Conservation (phyloP, 2,113 vertebrate genomes). For the Indicator indicator region DNA sequence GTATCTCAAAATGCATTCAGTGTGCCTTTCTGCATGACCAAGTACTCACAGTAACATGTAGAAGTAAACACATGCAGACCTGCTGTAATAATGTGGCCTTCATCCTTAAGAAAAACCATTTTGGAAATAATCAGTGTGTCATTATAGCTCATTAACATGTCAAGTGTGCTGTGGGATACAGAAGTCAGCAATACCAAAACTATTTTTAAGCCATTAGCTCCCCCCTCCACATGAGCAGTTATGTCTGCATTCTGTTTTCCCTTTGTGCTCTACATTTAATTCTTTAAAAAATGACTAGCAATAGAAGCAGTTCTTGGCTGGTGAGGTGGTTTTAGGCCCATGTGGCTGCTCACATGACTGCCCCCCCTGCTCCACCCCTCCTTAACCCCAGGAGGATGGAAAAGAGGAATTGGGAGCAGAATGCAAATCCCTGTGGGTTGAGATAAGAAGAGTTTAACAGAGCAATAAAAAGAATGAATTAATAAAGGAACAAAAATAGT, state of each 20-base stretch:
- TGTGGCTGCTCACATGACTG: too few species aligned
- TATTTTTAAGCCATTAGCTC: not conserved
- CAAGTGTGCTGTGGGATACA: not conserved
- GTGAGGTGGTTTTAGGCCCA: too few species aligned
- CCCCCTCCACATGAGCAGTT: not conserved
- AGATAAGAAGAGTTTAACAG: too few species aligned
- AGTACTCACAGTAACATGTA: not conserved
- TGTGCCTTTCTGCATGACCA: not conserved
- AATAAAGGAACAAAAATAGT: too few species aligned
- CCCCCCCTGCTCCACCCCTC: too few species aligned
- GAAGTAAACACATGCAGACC: not conserved
- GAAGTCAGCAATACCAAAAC: not conserved
- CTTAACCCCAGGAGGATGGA: too few species aligned
- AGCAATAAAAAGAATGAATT: too few species aligned
- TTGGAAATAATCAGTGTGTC: not conserved
- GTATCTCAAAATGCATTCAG: not conserved
- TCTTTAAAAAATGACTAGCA: not conserved
- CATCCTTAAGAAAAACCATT: not conserved
- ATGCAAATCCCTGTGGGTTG: too few species aligned
- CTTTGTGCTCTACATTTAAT: not conserved
- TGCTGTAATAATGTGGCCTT: not conserved
- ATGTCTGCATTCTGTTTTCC: not conserved
- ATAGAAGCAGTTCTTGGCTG: not conserved
- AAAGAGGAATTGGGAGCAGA: too few species aligned
- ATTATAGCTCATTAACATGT: not conserved